Evolutionary conservation across 1,140 invertebrate genomes (phyloP).

Genomic region (Sitobion miscanthi): DNA sequence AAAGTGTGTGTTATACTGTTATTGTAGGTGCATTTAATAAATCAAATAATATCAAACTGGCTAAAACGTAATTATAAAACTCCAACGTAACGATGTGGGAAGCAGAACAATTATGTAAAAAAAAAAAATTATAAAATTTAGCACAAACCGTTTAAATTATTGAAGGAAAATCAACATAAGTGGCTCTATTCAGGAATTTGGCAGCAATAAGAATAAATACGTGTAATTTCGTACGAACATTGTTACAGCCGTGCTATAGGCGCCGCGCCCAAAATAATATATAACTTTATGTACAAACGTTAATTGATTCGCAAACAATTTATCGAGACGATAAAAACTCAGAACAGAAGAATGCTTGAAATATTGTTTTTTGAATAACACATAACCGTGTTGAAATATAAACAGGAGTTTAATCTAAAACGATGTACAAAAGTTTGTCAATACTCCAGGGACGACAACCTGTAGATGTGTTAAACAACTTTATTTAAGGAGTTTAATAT

Average conservation of each 20-base stretch:
- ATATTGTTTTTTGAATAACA: not conserved
- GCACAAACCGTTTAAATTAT: not conserved
- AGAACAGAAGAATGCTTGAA: not conserved
- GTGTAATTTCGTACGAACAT: not conserved
- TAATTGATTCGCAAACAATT: not conserved
- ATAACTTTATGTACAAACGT: not conserved
- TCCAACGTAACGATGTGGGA: not conserved
- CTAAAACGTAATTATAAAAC: not conserved
- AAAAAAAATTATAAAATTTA: not conserved
- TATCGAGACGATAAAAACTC: not conserved
- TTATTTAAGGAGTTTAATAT: not conserved
- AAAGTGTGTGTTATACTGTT: not conserved
- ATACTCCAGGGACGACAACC: not conserved
- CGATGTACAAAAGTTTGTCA: conserved; percentile 7
- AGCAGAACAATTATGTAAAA: not conserved
- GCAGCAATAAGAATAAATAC: not conserved
- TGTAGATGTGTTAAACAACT: not conserved
- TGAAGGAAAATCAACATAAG: not conserved
- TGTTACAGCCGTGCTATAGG: not conserved
- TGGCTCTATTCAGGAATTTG: not conserved
- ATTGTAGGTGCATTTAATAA: not conserved
- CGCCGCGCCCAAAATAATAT: not conserved
- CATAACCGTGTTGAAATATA: no score
- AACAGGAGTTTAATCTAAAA: not conserved
- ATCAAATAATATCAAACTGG: not conserved